phyloP scores from a whole-genome alignment of 2,888 invertebrate species.

The Trichogramma dendrolimi region DNA sequence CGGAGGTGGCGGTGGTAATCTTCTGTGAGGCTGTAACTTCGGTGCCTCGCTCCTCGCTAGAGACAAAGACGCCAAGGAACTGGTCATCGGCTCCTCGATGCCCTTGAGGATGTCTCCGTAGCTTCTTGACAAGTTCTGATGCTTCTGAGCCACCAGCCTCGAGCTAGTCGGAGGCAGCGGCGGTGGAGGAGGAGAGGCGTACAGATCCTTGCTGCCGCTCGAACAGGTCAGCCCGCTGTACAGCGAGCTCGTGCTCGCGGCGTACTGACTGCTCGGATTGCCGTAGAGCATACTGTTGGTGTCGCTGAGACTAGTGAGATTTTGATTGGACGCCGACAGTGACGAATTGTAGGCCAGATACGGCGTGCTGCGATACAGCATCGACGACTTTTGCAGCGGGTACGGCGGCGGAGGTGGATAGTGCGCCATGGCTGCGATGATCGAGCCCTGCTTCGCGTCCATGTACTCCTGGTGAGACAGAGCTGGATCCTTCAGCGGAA shows the following conservation, averaged over 20 bases:
- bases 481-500: constrained; percentile 83
- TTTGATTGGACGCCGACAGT: constrained; percentile 72
- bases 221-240: constrained; percentile 53
- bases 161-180: constrained; percentile 11
- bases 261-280: constrained; percentile 48
- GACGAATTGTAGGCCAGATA: constrained; percentile 58
- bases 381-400: constrained; percentile 61
- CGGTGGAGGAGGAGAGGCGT: constrained; percentile 22
- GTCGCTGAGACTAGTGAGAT: constrained; percentile 53
- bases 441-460: constrained; percentile 79
- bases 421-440: constrained; percentile 62
- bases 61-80: constrained; percentile 44
- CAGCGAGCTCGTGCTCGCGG: constrained; percentile 52
- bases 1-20: constrained; percentile 59
- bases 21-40: constrained; percentile 49
- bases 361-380: constrained; percentile 79
- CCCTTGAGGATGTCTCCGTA: constrained; percentile 78
- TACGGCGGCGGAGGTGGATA: constrained; percentile 56
- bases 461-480: constrained; percentile 87
- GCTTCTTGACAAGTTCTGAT: constrained; percentile 58
- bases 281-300: constrained; percentile 41
- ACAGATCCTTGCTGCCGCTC: constrained; percentile 41
- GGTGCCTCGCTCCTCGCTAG: constrained; percentile 38
- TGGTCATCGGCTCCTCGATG: constrained; percentile 51
- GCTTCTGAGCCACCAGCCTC: no score